phyloP scores from a whole-genome alignment of 35 echinoderm and acorn worm species.

The Amphiura filiformis region DNA sequence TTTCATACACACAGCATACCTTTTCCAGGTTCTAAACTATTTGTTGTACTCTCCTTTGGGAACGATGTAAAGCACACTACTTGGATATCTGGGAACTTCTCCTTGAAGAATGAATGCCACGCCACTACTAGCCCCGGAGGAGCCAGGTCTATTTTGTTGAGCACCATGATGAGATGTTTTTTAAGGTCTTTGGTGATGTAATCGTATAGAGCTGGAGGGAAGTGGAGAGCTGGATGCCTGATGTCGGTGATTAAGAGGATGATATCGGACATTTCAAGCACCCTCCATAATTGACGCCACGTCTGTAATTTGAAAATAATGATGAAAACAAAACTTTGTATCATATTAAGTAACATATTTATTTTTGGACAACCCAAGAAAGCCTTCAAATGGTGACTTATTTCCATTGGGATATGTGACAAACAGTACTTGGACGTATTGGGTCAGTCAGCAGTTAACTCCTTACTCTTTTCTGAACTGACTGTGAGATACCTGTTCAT shows the following conservation, averaged over 20 bases:
- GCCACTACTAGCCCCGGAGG: constrained; percentile 87
- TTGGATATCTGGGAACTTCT: constrained; percentile 80
- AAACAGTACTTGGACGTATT: too few species aligned
- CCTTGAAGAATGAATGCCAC: constrained; percentile 80
- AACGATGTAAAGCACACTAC: constrained; percentile 92
- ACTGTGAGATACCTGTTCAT: too few species aligned
- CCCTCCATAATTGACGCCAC: constrained; percentile 94
- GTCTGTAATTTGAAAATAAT: constrained; percentile 47
- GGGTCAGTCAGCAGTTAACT: too few species aligned
- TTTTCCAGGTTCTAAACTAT: constrained; percentile 35
- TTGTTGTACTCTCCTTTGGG: constrained; percentile 59
- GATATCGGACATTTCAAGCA: constrained; percentile 96
- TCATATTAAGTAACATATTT: too few species aligned
- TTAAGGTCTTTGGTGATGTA: constrained; percentile 88
- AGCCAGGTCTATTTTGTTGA: constrained; percentile 96
- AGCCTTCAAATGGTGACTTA: too few species aligned
- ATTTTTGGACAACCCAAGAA: too few species aligned
- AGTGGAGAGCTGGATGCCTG: constrained; percentile 84
- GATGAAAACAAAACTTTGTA: too few species aligned
- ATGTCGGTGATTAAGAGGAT: constrained; percentile 92
- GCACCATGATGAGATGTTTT: constrained; percentile 83
- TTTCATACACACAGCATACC: too few species aligned
- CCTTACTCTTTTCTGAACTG: too few species aligned
- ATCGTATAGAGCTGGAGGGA: constrained; percentile 92
- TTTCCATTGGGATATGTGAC: too few species aligned